Evolutionary conservation across 2,113 vertebrate genomes (phyloP), one percentile per base, ranked within the genome.

Genomic region (Cranoglanis bouderius): DNA sequence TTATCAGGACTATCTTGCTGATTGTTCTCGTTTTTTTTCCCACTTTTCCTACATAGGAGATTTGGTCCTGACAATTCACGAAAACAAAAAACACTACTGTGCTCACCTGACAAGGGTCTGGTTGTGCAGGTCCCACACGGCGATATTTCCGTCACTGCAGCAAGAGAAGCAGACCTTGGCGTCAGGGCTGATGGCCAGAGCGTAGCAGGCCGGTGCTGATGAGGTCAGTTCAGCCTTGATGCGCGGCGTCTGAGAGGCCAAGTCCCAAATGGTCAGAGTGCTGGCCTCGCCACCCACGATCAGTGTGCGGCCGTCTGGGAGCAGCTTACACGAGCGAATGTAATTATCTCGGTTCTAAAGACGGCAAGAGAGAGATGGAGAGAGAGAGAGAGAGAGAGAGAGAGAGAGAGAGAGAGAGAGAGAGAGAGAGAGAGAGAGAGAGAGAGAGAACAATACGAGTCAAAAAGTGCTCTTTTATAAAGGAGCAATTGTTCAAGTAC

Each of bases 151-250:
- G 0, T 99, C 98, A 0, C 97, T 98, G 96, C 98, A 99, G 95
- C 98, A 99, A 92, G 98, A 99, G 94, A 99, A 99, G 95, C 98
- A 99, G 92, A 99, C 98, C 93, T 99, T 99, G 95, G 98, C 98
- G 0, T 99, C 98, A 0, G 98, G 98, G 94, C 98, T 99, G 94
- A 99, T 99, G 93, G 98, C 98, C 94, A 99, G 93, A 0, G 98
- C 98, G 0, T 99, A 99, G 95, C 98, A 99, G 91, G 98, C 98
- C 0, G 98, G 98, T 0, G 98, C 98, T 0, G 98, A 99, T 82
- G 97, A 98, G 0, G 98, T 99, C 61, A 99, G 95, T 94, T 99
- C 98, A 0, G 98, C 98, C 94, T 99, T 99, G 93, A 99, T 99
- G 92, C 98, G 96, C 0, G 98, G 98, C 0, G 98, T 99, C 92